A percentile compares a stretch with the other conserved stretches of the same genome.
These are phyloP conservation scores for Urocyon cinereoargenteus DNA, from an alignment of 2,797 vertebrate species.

Conservation along the genomic window DNA sequence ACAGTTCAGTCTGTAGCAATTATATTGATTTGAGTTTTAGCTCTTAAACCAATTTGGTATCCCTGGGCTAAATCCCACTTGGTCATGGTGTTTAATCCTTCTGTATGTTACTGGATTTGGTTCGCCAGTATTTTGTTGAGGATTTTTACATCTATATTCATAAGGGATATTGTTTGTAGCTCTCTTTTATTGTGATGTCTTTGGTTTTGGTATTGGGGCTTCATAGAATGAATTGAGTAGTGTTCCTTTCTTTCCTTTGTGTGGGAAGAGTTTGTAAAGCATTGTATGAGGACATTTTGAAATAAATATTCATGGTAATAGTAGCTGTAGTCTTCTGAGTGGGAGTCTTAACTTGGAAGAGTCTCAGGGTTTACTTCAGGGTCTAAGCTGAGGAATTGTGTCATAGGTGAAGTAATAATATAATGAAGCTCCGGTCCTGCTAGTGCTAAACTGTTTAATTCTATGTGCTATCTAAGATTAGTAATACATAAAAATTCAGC, in stretches of 20 bases:
- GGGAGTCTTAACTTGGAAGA: neutral
- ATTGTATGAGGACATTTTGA: neutral
- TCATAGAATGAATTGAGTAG: neutral
- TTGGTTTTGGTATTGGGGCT: neutral
- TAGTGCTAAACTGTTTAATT: slow-evolving; percentile 32
- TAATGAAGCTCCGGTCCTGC: neutral
- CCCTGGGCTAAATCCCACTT: slow-evolving; percentile 32
- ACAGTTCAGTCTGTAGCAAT: neutral
- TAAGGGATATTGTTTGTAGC: neutral
- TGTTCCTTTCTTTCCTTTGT: neutral
- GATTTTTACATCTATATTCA: neutral
- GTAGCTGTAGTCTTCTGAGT: neutral
- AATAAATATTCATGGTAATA: neutral
- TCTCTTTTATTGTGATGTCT: neutral
- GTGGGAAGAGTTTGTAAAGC: neutral
- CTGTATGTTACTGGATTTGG: slow-evolving; percentile 20
- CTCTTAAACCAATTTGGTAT: neutral
- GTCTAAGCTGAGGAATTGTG: neutral
- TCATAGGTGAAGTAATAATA: neutral
- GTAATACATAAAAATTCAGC: neutral
- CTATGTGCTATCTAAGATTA: neutral
- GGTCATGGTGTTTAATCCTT: neutral
- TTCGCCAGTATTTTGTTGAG: slow-evolving; percentile 22
- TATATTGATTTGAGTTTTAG: neutral
- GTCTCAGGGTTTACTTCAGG: neutral